Percentiles rank a stretch among this genome's conserved stretches.
These are phyloP conservation scores for Takifugu bimaculatus DNA, from an alignment of 2,113 vertebrate species.

Conservation along the genomic window DNA sequence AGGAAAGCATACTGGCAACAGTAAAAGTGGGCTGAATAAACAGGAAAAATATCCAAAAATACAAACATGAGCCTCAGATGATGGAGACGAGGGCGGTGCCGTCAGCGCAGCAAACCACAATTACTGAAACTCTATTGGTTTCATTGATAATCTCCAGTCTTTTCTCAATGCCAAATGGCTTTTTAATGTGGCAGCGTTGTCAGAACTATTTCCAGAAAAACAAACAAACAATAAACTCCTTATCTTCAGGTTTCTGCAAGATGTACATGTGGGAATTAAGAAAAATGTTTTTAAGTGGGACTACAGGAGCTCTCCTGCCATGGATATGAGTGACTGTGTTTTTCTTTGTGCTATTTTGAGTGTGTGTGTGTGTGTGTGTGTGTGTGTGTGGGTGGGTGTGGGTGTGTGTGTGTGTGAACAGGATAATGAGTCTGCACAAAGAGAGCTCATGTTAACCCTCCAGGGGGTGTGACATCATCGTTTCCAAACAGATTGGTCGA, in stretches of 20 bases:
- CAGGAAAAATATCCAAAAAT: not conserved
- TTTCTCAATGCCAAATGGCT: not conserved
- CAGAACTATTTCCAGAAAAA: too few relatives aligned
- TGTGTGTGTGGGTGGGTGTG: too few relatives aligned
- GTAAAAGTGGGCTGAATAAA: constrained; percentile 18
- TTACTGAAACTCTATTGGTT: too few relatives aligned
- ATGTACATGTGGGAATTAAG: not conserved
- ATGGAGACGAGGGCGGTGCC: not conserved
- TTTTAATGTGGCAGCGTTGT: constrained; percentile 20
- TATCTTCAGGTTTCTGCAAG: not conserved
- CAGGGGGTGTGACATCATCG: constrained; percentile 5
- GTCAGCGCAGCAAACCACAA: too few relatives aligned
- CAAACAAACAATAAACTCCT: not conserved
- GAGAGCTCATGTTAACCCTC: constrained; percentile 16
- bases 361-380: too few relatives aligned
- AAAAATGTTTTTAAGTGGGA: too few relatives aligned
- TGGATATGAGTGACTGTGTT: not conserved
- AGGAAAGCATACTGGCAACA: constrained; percentile 1
- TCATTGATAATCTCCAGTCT: too few relatives aligned
- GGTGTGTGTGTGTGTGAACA: too few relatives aligned
- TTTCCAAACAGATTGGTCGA: constrained; percentile 30
- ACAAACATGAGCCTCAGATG: constrained; percentile 2
- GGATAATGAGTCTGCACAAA: not conserved
- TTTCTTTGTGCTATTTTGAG: too few relatives aligned
- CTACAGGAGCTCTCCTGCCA: constrained; percentile 18